phyloP scores from a whole-genome alignment of 2,888 invertebrate species.

The Smittia aterrima region DNA sequence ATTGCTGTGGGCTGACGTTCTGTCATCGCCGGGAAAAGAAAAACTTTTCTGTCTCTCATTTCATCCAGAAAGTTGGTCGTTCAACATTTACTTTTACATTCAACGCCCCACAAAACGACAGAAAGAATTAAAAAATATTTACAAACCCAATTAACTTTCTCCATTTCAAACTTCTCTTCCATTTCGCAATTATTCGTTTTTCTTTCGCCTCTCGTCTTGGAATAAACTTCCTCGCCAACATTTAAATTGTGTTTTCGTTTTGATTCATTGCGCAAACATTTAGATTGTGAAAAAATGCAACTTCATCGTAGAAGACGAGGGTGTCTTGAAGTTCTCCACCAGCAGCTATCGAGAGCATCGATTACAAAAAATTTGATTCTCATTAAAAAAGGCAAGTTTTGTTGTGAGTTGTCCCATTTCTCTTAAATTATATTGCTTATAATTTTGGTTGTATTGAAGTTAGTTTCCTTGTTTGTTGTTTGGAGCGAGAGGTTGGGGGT shows the following conservation, averaged over 20 bases:
- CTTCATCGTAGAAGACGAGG: background rate
- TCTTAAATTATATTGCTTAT: background rate
- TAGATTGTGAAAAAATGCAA: no score
- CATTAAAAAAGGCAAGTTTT: background rate
- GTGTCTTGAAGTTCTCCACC: background rate
- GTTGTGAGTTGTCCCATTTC: background rate
- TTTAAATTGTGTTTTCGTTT: background rate
- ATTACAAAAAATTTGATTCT: background rate
- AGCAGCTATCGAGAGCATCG: background rate
- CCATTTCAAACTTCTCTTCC: background rate
- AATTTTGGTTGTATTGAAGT: background rate
- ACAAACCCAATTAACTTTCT: slow-evolving; percentile 22
- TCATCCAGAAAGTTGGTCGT: background rate
- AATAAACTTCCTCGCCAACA: background rate
- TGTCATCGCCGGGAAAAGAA: background rate
- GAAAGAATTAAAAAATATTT: slow-evolving; percentile 9
- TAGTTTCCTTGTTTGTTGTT: background rate
- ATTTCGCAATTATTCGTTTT: background rate
- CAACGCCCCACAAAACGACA: background rate
- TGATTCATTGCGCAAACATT: background rate
- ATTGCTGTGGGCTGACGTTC: no score
- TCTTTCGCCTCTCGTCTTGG: background rate
- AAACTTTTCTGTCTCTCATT: background rate
- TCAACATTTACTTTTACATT: background rate
- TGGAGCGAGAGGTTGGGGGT: background rate